phyloP scores from a whole-genome alignment of 2,113 vertebrate species.

The Cnemophilus loriae region DNA sequence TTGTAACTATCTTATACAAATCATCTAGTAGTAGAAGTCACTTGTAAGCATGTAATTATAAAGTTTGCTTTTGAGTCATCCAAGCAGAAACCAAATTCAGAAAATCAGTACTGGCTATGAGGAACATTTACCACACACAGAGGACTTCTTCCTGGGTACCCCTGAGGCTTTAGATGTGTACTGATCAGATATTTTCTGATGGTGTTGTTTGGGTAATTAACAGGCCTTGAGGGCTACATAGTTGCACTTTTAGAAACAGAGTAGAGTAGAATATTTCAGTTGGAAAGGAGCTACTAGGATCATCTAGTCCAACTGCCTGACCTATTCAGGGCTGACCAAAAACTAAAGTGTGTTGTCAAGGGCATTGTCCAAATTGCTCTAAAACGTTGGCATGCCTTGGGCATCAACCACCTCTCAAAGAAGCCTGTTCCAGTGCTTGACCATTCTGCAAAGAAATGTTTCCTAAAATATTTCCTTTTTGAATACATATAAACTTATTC shows the following conservation, averaged over 20 bases:
- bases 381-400: fast-evolving
- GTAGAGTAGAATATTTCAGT: neutral
- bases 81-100: neutral
- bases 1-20: neutral
- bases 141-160: neutral
- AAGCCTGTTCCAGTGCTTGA: neutral
- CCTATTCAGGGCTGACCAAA: neutral
- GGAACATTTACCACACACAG: neutral
- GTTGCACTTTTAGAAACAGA: neutral
- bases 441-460: neutral
- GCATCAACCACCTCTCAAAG: fast-evolving
- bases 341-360: neutral
- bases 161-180: neutral
- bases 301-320: neutral
- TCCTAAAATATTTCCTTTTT: neutral
- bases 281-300: neutral
- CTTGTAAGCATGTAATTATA: neutral
- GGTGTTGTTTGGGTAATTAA: neutral
- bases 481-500: neutral
- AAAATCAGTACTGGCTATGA: neutral
- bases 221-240: neutral
- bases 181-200: neutral
- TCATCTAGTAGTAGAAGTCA: neutral
- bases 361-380: neutral
- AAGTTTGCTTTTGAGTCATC: neutral